These are phyloP conservation scores for Adoxophyes honmai DNA, from an alignment of 1,140 invertebrate genomes.

Conservation along the genomic window DNA sequence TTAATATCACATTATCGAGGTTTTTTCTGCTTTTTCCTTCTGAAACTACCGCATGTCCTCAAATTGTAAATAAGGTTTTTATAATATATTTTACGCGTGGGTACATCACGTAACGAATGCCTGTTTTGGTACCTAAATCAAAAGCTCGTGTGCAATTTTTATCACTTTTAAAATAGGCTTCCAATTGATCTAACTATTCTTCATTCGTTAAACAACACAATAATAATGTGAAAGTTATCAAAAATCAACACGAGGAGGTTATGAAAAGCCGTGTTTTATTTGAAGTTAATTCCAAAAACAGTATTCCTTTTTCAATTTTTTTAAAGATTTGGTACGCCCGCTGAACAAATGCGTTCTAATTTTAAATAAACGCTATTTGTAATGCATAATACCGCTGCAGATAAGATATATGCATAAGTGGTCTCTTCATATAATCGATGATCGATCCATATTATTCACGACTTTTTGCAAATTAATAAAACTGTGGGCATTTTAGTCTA, in stretches of 20 bases:
- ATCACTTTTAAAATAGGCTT: background rate
- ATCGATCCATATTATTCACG: too few relatives aligned
- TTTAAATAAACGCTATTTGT: background rate
- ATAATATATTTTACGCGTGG: background rate
- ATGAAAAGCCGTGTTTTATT: background rate
- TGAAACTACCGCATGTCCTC: background rate
- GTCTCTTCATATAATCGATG: too few relatives aligned
- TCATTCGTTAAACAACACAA: background rate
- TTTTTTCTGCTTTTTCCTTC: background rate
- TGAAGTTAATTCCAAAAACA: background rate
- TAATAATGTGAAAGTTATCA: background rate
- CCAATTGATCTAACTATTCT: background rate
- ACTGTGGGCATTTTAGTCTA: too few relatives aligned
- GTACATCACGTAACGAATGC: background rate
- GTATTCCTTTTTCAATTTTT: background rate
- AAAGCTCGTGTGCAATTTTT: background rate
- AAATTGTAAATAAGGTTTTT: background rate
- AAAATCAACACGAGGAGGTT: background rate
- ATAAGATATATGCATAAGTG: background rate
- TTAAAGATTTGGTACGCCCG: background rate
- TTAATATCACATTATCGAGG: background rate
- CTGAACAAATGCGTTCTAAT: background rate
- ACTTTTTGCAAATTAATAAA: too few relatives aligned
- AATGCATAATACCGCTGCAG: background rate
- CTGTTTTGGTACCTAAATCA: background rate